Conservation (phyloP, 2,113 vertebrate genomes). For the Anolis carolinensis region DNA sequence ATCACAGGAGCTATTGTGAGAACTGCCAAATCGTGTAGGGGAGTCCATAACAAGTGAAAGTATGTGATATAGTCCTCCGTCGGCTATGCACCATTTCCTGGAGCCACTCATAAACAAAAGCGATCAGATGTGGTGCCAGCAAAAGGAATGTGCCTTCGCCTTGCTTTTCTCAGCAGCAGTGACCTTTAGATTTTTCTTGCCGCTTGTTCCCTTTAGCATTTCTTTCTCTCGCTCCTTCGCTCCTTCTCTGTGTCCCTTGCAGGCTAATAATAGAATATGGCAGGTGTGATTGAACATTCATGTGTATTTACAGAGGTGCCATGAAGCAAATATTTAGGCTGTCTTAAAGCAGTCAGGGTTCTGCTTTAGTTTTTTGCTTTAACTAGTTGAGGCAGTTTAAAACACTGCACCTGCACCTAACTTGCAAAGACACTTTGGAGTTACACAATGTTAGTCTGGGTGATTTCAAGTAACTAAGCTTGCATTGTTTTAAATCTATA, state of each 20-base stretch:
- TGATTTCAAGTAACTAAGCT: background rate
- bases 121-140: background rate
- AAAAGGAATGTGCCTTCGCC: background rate
- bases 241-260: constrained; percentile 9
- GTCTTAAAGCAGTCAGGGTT: background rate
- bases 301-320: constrained; percentile 42
- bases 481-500: too few species aligned
- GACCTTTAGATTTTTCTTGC: background rate
- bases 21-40: background rate
- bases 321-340: constrained; percentile 20
- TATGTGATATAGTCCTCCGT: background rate
- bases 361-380: background rate
- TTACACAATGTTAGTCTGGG: background rate
- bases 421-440: background rate
- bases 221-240: background rate
- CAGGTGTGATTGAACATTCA: constrained; percentile 36
- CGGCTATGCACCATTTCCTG: background rate
- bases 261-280: constrained; percentile 47
- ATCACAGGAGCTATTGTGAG: background rate
- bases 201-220: background rate
- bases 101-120: constrained; percentile 23
- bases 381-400: background rate
- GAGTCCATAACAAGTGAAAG: constrained; percentile 14
- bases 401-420: background rate
- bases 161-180: background rate